Conservation (phyloP, 2,113 vertebrate species). For the Muntiacus muntjak region DNA sequence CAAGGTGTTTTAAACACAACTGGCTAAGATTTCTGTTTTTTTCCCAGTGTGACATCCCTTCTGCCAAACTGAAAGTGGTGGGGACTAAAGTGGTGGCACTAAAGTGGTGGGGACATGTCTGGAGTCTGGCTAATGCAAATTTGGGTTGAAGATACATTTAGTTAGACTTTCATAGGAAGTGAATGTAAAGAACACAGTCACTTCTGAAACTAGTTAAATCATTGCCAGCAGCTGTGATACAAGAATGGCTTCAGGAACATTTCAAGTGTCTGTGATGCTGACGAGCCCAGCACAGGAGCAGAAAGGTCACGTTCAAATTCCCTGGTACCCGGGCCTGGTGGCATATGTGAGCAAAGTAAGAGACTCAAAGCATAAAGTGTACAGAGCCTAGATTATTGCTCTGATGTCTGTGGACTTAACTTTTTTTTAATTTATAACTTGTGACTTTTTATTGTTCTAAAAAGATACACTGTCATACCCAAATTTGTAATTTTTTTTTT, state of each 20-base stretch:
- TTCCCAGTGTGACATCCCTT: neutral
- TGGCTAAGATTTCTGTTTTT: neutral
- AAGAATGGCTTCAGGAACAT: neutral
- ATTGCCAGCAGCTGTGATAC: neutral
- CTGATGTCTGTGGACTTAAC: neutral
- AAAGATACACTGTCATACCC: neutral
- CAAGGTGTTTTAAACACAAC: neutral
- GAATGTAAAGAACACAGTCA: neutral
- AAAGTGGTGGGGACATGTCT: neutral
- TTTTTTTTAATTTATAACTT: neutral
- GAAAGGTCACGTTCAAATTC: neutral
- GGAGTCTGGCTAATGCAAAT: neutral
- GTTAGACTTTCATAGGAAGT: neutral
- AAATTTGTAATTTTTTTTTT: neutral
- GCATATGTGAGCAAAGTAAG: neutral
- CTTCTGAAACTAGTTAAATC: neutral
- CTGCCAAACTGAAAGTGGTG: neutral
- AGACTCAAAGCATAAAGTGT: neutral
- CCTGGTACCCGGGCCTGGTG: neutral
- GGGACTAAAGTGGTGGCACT: neutral
- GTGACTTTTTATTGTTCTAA: neutral
- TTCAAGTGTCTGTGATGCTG: neutral
- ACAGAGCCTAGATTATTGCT: neutral
- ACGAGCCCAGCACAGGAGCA: neutral
- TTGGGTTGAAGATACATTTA: neutral